Conservation (phyloP, 2,113 vertebrate genomes). For the Vimba vimba region DNA sequence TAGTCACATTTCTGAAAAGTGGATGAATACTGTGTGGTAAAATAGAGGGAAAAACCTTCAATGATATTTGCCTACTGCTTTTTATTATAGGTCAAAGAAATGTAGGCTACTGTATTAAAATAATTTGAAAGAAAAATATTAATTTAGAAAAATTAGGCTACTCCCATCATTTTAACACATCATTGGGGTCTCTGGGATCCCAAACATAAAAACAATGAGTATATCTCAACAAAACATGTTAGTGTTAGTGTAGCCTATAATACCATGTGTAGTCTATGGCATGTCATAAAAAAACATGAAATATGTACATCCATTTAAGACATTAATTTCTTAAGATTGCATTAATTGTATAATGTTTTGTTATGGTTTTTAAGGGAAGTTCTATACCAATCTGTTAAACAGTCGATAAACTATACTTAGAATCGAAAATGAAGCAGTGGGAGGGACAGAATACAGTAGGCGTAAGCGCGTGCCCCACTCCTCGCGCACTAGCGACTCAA, state of each 20-base stretch:
- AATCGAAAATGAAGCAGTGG: slow-evolving; percentile 2
- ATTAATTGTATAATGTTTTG: neutral
- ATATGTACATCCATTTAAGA: neutral
- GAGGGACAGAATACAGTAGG: slow-evolving; percentile 1
- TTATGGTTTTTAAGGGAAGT: neutral
- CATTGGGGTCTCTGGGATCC: neutral
- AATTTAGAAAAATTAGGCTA: neutral
- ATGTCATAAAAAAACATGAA: neutral
- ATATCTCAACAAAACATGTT: neutral
- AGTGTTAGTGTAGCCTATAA: neutral
- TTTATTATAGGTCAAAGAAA: neutral
- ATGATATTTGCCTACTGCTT: neutral
- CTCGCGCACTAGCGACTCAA: neutral
- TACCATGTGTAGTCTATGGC: neutral
- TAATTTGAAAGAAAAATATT: neutral
- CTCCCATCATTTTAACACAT: neutral
- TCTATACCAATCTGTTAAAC: neutral
- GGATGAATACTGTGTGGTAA: neutral
- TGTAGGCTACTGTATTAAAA: neutral
- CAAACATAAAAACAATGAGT: neutral
- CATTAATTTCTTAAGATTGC: neutral
- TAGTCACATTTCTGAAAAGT: neutral
- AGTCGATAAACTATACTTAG: neutral
- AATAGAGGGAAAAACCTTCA: neutral
- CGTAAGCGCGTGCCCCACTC: neutral